Evolutionary conservation across 2,888 invertebrate genomes (phyloP), one percentile per base, ranked within the genome.

Genomic region (Cataglyphis albicans): DNA sequence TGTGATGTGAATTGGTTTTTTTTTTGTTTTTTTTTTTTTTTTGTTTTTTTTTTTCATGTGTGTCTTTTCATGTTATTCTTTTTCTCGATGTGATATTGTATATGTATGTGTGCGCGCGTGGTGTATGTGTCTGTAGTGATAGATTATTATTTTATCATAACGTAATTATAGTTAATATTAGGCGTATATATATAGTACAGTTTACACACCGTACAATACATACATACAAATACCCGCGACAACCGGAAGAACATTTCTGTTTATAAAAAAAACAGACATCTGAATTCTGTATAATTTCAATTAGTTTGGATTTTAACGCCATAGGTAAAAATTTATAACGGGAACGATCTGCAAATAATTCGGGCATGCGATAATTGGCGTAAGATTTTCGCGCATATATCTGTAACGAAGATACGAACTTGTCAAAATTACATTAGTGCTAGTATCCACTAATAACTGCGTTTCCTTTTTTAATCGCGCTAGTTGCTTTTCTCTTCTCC

Each of bases 181-280:
- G 92, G 93, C 92, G 89, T 93, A 92, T 81, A 92, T 86, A 90
- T 92, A 91, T 91, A 90, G 91, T 93, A 81, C 92, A 92, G 92
- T 92, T 87, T 93, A 92, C 92, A 93, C 92, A 93, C 92, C 92
- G 83, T 93, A 93, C 93, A 93, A 88, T 93, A 93, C 93, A 93
- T 93, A 93, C 93, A 93, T 93, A 93, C 93, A 93, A 91, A 89
- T 52, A 72, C 75, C 82, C 85, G 80, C 82, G 82, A 64, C 72
- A 70, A 57, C 80, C 63, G 61, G 72, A 65, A 57, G 35, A 48
- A 4, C 7, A n/a, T 65, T 29, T 78, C 41, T 55, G 10, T 38
- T 21, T 25, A n/a, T 38, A 25, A 25, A 38, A 32, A 29, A 12
- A 41, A 15, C 29, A 48, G 32, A 35, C 15, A 75, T 35, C 15